A percentile compares a stretch with the other conserved stretches of the same genome.
Conservation (phyloP, 2,797 vertebrate species). For the Caiman crocodilus region DNA sequence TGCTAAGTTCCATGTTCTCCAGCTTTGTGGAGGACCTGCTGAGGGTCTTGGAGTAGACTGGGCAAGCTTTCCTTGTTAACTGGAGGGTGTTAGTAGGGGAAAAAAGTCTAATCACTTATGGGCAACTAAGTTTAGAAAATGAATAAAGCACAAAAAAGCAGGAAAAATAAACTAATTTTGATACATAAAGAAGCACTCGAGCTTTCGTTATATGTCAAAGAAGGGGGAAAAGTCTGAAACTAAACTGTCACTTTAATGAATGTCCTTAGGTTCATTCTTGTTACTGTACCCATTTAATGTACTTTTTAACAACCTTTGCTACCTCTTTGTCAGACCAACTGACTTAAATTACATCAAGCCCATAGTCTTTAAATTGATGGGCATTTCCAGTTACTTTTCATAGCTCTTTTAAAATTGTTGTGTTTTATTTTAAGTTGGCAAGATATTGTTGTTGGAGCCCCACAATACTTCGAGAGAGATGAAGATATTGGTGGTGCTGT, state of each 20-base stretch:
- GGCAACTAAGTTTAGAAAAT: not conserved
- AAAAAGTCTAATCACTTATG: not conserved
- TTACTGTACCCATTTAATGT: not conserved
- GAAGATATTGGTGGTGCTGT: conserved; percentile 92
- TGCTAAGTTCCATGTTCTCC: not conserved
- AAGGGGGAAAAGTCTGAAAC: not conserved
- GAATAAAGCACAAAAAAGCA: not conserved
- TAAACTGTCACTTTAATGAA: not conserved
- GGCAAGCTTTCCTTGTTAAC: not conserved
- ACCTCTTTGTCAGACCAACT: not conserved
- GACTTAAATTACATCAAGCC: too few species aligned
- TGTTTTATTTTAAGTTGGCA: conserved; percentile 87
- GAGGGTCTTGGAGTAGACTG: not conserved
- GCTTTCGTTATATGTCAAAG: not conserved
- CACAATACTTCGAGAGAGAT: conserved; percentile 94
- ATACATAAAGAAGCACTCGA: not conserved
- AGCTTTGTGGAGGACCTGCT: not conserved
- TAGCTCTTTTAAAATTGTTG: not conserved
- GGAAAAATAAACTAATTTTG: not conserved
- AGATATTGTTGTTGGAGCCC: conserved; percentile 95
- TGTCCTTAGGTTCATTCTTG: not conserved
- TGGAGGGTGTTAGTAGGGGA: not conserved
- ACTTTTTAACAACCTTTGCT: not conserved
- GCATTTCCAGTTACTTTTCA: not conserved
- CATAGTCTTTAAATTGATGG: not conserved